phyloP scores from a whole-genome alignment of 2,113 vertebrate species.

The Podarcis raffonei region DNA sequence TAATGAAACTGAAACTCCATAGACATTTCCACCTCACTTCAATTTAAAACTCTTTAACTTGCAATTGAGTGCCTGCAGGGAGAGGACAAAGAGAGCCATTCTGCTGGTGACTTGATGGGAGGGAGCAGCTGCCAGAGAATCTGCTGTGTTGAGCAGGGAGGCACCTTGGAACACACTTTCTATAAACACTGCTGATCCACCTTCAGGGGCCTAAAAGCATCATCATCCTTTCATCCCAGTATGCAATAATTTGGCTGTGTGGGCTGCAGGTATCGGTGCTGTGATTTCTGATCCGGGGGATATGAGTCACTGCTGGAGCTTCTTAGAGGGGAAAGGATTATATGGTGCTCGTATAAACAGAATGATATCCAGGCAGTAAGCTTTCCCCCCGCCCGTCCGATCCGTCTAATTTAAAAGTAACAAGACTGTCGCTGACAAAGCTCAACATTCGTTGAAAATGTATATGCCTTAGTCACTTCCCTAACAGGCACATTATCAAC shows the following conservation, averaged over 20 bases:
- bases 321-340: not conserved
- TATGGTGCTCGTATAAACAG: not conserved
- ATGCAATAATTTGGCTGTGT: not conserved
- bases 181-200: not conserved
- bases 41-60: not conserved
- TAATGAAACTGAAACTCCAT: not conserved
- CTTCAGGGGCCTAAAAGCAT: not conserved
- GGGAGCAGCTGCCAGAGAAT: not conserved
- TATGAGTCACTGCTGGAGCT: not conserved
- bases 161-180: not conserved
- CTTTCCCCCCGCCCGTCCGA: not conserved
- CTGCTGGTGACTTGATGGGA: not conserved
- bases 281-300: not conserved
- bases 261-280: not conserved
- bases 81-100: not conserved
- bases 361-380: conserved; percentile 17
- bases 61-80: not conserved
- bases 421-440: conserved; percentile 26
- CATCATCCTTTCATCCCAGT: not conserved
- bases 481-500: not conserved
- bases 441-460: conserved; percentile 18
- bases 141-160: not conserved
- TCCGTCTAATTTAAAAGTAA: conserved; percentile 16
- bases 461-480: not conserved
- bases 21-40: not conserved